These are phyloP conservation scores for Chloroceryle aenea DNA, from an alignment of 2,113 vertebrate genomes.

Conservation along the genomic window DNA sequence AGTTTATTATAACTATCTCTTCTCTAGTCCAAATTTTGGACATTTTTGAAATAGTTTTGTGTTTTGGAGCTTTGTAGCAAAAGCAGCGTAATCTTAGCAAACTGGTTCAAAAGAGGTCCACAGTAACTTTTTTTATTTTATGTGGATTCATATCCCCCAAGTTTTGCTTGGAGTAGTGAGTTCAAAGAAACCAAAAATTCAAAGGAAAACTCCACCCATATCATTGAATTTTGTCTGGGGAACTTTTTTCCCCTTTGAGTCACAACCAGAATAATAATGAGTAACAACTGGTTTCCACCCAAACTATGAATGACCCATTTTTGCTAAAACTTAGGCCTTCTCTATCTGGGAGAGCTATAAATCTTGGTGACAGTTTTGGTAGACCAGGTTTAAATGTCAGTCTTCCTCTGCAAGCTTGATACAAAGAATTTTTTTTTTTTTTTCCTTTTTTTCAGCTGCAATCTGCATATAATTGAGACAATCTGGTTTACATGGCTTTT, in stretches of 20 bases:
- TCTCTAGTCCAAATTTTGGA: neutral
- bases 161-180: slow-evolving; percentile 2
- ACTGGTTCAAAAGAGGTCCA: neutral
- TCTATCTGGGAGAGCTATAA: neutral
- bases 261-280: slow-evolving; percentile 42
- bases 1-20: neutral
- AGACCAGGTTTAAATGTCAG: neutral
- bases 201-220: slow-evolving; percentile 35
- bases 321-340: neutral
- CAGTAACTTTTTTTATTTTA: neutral
- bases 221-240: slow-evolving; percentile 12
- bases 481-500: neutral
- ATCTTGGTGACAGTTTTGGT: neutral
- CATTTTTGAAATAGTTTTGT: neutral
- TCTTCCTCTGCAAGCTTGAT: neutral
- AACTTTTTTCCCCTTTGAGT: neutral
- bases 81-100: neutral
- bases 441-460: neutral
- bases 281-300: slow-evolving; percentile 37
- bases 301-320: neutral
- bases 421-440: neutral
- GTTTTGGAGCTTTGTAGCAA: neutral
- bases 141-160: neutral
- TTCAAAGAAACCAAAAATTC: slow-evolving; percentile 42
- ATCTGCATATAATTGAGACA: neutral